A percentile compares a stretch with the other conserved stretches of the same genome.
phyloP scores from a whole-genome alignment of 2,113 vertebrate species.

The Pteronura brasiliensis region DNA sequence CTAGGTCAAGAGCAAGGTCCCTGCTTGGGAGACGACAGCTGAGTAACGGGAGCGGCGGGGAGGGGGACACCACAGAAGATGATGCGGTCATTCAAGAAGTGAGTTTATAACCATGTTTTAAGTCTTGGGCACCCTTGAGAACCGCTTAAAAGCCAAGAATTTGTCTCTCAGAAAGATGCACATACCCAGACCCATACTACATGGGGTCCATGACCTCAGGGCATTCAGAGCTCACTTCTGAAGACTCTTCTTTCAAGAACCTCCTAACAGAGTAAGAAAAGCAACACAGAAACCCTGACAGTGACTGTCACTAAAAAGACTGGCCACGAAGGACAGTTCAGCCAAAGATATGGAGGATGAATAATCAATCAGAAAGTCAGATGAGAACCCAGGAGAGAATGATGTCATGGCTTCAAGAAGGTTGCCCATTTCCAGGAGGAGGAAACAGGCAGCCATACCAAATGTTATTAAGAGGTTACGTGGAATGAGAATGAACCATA shows the following conservation, averaged over 20 bases:
- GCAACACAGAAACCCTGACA: background rate
- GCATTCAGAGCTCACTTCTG: background rate
- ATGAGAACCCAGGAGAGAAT: background rate
- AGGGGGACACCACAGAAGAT: fast-evolving
- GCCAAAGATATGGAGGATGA: background rate
- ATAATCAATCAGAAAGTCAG: background rate
- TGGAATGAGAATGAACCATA: background rate
- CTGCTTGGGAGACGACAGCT: background rate
- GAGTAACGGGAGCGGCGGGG: background rate
- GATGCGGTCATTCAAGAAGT: no score
- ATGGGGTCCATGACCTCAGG: background rate
- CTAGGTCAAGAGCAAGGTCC: fast-evolving
- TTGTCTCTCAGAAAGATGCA: background rate
- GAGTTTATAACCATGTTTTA: background rate
- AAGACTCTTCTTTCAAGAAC: background rate
- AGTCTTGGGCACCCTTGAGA: background rate
- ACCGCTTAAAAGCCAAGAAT: background rate
- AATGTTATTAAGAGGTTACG: background rate
- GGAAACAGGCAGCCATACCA: background rate
- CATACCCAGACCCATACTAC: background rate
- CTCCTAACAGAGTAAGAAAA: background rate
- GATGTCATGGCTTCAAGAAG: background rate
- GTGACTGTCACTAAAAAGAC: background rate
- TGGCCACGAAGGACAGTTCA: background rate
- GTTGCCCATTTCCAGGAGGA: background rate